These are phyloP conservation scores for Elmis aenea DNA, from an alignment of 2,888 invertebrate genomes.

Conservation along the genomic window DNA sequence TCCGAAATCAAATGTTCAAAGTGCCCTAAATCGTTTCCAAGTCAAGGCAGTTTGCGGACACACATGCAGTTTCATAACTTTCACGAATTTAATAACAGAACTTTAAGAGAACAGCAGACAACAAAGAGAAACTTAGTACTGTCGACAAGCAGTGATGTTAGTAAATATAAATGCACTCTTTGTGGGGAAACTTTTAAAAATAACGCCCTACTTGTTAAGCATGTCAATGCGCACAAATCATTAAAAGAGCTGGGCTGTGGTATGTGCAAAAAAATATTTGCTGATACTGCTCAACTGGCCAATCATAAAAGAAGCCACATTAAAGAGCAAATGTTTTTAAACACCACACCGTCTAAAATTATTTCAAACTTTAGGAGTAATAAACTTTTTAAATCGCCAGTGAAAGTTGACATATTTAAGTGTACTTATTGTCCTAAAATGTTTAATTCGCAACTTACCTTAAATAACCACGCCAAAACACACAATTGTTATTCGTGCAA, in stretches of 20 bases:
- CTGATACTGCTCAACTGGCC: slow-evolving; percentile 26
- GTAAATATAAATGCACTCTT: slow-evolving; percentile 35
- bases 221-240: slow-evolving; percentile 22
- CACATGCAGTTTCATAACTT: slow-evolving; percentile 41
- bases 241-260: slow-evolving; percentile 26
- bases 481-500: slow-evolving; percentile 36
- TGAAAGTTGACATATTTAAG: slow-evolving; percentile 22
- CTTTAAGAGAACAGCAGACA: neutral
- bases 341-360: slow-evolving; percentile 31
- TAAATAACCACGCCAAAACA: slow-evolving; percentile 31
- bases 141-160: neutral
- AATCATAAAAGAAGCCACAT: slow-evolving; percentile 37
- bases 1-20: slow-evolving; percentile 36
- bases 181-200: slow-evolving; percentile 39
- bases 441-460: slow-evolving; percentile 28
- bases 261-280: slow-evolving; percentile 35
- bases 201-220: slow-evolving; percentile 33
- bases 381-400: slow-evolving; percentile 19
- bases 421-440: slow-evolving; percentile 35
- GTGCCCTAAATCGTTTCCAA: slow-evolving; percentile 43
- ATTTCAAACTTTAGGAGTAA: slow-evolving; percentile 7
- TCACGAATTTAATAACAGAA: slow-evolving; percentile 18
- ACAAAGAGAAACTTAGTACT: slow-evolving; percentile 4
- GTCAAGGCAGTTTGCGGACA: slow-evolving; percentile 39
- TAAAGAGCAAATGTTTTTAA: slow-evolving; percentile 34